Evolutionary conservation across 2,797 vertebrate species (phyloP), one percentile per base, ranked within the genome.

Genomic region (Alfaro cultratus): DNA sequence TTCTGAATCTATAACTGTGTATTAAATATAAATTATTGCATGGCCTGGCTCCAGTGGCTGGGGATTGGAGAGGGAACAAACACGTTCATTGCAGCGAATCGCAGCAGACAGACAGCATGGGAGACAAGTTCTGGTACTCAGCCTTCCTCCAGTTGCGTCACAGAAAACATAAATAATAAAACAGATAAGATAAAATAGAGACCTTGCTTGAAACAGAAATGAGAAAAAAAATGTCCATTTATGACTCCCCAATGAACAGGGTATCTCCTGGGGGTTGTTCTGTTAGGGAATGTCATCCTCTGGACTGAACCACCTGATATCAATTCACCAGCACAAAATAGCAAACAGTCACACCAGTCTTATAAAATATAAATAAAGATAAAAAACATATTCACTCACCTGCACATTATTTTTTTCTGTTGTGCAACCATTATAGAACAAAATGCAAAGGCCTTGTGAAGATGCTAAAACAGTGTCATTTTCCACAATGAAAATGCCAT

Each of bases 101-200:
- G 16, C 62, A 64, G 34, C 10, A 68, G 21, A 68, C 36, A 68
- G 36, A 68, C 64, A 13, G 23, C 39, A 26, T 13, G 36, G 5
- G 36, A 68, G 64, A 68, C 64, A 41, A 41, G 64, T 68, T 23
- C 64, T n/a, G 21, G 36, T 41, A 41, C 64, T 41, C 21, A 68
- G 64, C 26, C 39, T 64, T 68, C 36, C 64, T 68, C 36, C 34
- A 51, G 72, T 36, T 39, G 21, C 31, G 21, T 39, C 64, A 68
- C 26, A 68, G 23, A 68, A 68, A 41, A 41, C 39, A 68, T 68
- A 26, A 68, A 41, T 68, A 41, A 68, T 68, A 26, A 68, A 68
- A 26, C 10, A 41, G 64, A 39, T 13, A 5, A 26, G 23, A 68
- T 41, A 41, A 68, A 68, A 39, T 26, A 26, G 36, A 68, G 39